A percentile compares a stretch with the other conserved stretches of the same genome.
phyloP scores from a whole-genome alignment of 2,797 vertebrate genomes.

The Heterohyrax brucei region DNA sequence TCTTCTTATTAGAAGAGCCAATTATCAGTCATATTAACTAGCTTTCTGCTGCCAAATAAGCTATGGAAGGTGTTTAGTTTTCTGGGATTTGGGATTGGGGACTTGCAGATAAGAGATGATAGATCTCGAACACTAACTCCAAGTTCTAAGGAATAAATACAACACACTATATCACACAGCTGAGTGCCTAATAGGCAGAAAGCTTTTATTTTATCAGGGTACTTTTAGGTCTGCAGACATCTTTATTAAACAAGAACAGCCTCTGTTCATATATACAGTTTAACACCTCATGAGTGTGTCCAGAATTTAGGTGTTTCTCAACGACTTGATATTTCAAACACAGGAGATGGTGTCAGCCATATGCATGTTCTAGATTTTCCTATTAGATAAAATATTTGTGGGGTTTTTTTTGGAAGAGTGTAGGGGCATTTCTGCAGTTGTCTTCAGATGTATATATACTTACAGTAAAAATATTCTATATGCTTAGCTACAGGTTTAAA shows the following conservation, averaged over 20 bases:
- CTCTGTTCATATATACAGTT: background rate
- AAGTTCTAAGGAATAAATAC: background rate
- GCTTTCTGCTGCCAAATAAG: slow-evolving; percentile 14
- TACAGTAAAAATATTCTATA: background rate
- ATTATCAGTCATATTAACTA: slow-evolving; percentile 7
- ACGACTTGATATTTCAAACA: slow-evolving; percentile 43
- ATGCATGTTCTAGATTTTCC: background rate
- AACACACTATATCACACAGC: background rate
- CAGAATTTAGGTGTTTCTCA: slow-evolving; percentile 32
- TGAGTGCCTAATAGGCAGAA: background rate
- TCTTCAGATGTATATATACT: slow-evolving; percentile 43
- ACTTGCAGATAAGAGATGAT: background rate
- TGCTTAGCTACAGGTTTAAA: slow-evolving; percentile 1
- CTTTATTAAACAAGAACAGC: background rate
- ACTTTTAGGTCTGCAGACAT: background rate
- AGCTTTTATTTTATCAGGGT: background rate
- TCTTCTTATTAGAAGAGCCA: slow-evolving; percentile 28
- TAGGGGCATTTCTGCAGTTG: background rate
- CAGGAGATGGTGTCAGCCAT: background rate
- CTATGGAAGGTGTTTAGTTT: background rate
- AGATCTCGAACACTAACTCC: background rate
- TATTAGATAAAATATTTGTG: background rate
- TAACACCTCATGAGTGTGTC: background rate
- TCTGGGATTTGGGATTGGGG: background rate
- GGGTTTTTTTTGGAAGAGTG: background rate